Evolutionary conservation across 2,888 invertebrate genomes (phyloP), one percentile per base, ranked within the genome.

Genomic region (Caenorhabditis plicata): DNA sequence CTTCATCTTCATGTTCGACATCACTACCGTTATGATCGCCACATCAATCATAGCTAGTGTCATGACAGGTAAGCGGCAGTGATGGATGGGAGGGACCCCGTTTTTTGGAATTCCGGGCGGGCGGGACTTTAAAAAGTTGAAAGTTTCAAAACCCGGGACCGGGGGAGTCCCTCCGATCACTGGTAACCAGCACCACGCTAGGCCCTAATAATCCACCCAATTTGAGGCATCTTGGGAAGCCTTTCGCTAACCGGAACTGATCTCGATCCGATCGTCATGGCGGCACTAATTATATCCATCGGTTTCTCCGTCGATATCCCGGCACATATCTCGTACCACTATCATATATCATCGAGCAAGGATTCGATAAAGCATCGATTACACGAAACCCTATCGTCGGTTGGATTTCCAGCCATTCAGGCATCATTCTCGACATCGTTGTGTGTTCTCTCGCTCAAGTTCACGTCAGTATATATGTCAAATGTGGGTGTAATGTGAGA

Each of bases 231-330:
- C 17, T 56, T 76, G 15, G 76, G 76, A 4, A 61, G 69, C n/a
- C 48, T 75, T 23, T 61, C 70, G 4, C 67, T 65, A 54, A 65
- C 66, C 48, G 58, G 64, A 15, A 68, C 75, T 8, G 71, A 71
- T 17, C 49, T 76, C 27, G 76, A 76, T 38, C 76, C 76, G 1
- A 75, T 76, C 42, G 69, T 69, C 20, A 74, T 75, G 74, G 66
- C 76, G 0, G 65, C 74, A 2, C 51, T 74, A 48, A 63, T 77
- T 20, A 74, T 77, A 31, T 71, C 77, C 2, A 74, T 77, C 41
- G 77, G 77, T 4, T 75, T 76, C 63, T 71, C 71, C 2, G 74
- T 77, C n/a, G 77, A 77, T 36, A 75, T 77, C 13, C 77, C 77
- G 0, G 73, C 74, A 4, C 77, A 77, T 41, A 68, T 77, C 5